A percentile compares a stretch with the other conserved stretches of the same genome.
phyloP scores from a whole-genome alignment of 2,797 vertebrate genomes.

The Remorina albescens region DNA sequence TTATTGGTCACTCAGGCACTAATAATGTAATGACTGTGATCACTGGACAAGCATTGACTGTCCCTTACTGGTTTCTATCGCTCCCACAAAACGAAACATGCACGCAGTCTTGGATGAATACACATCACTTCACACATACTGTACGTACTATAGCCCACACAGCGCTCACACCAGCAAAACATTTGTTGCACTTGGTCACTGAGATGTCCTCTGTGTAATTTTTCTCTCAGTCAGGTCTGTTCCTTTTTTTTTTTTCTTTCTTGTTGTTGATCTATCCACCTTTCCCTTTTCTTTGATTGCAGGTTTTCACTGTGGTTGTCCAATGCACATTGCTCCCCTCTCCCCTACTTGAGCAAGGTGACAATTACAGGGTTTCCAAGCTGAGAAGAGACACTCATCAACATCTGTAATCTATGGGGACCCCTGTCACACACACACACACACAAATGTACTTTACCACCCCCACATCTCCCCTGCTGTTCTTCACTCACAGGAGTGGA shows the following conservation, averaged over 20 bases:
- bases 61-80: constrained; percentile 32
- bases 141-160: background rate
- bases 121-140: constrained; percentile 19
- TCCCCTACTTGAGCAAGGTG: constrained; percentile 74
- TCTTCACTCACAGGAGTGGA: constrained; percentile 68
- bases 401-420: constrained; percentile 81
- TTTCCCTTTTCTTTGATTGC: constrained; percentile 66
- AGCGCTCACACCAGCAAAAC: constrained; percentile 8
- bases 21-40: constrained; percentile 69
- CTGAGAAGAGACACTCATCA: constrained; percentile 79
- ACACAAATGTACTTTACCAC: constrained; percentile 62
- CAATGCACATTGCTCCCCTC: constrained; percentile 54
- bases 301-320: constrained; percentile 61
- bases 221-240: constrained; percentile 9
- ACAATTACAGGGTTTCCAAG: constrained; percentile 81
- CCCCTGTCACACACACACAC: constrained; percentile 63
- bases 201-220: constrained; percentile 5
- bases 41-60: constrained; percentile 56
- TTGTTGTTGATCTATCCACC: constrained; percentile 27
- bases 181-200: constrained; percentile 28
- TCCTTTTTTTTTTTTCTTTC: constrained; percentile 12
- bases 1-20: constrained; percentile 59
- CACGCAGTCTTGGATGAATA: constrained; percentile 32
- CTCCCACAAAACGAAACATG: constrained; percentile 5
- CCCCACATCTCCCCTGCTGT: constrained; percentile 74